A percentile compares a stretch with the other conserved stretches of the same genome.
These are phyloP conservation scores for Aphis craccivora DNA, from an alignment of 1,140 invertebrate genomes.

Conservation along the genomic window DNA sequence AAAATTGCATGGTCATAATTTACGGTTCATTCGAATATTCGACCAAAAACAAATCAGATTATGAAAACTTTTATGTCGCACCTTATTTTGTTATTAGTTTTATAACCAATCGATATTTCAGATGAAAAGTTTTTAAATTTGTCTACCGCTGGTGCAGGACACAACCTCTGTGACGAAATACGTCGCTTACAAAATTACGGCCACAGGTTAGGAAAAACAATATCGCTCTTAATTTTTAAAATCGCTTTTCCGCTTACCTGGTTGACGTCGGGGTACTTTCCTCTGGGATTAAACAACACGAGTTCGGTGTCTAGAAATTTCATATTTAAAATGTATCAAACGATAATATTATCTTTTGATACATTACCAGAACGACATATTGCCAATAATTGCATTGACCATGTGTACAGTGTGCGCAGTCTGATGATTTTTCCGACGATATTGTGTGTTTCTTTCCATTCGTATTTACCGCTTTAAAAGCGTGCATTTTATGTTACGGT, in stretches of 20 bases:
- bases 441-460: too few species aligned
- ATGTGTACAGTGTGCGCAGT: background rate
- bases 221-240: background rate
- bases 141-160: background rate
- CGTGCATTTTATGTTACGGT: too few species aligned
- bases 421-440: too few species aligned
- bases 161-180: background rate
- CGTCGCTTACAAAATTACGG: background rate
- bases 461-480: too few species aligned
- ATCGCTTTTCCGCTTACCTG: background rate
- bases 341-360: background rate
- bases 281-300: background rate
- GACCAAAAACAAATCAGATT: background rate
- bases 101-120: background rate
- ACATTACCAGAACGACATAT: background rate
- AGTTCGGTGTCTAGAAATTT: background rate
- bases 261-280: too few species aligned
- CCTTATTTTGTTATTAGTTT: conserved; percentile 28
- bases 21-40: background rate
- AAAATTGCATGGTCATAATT: background rate
- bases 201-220: background rate
- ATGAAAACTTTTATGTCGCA: conserved; percentile 11
- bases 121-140: conserved; percentile 26
- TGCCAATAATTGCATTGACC: background rate
- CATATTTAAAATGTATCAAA: background rate